These are phyloP conservation scores for Agriopis marginaria DNA, from an alignment of 2,888 invertebrate genomes.

Conservation along the genomic window DNA sequence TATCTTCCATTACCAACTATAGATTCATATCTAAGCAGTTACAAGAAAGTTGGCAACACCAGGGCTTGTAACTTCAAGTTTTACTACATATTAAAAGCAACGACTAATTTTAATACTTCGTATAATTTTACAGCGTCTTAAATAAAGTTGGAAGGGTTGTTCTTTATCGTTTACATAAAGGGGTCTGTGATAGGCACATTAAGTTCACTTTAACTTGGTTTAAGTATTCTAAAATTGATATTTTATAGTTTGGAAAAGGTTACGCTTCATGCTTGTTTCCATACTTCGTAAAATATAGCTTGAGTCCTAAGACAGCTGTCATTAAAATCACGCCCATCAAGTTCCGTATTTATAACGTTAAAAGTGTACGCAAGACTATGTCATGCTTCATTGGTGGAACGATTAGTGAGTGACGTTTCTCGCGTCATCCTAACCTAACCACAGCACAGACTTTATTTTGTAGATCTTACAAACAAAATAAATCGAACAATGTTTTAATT, in stretches of 20 bases:
- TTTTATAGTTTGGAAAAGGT: slow-evolving; percentile 21
- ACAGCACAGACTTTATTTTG: too few relatives aligned
- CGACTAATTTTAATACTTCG: slow-evolving; percentile 57
- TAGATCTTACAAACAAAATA: too few relatives aligned
- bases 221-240: slow-evolving; percentile 36
- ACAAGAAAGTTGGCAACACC: slow-evolving; percentile 39
- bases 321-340: too few relatives aligned
- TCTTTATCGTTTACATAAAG: slow-evolving; percentile 44
- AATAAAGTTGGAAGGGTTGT: slow-evolving; percentile 56
- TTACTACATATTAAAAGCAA: slow-evolving; percentile 59
- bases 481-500: too few relatives aligned
- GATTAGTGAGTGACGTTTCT: too few relatives aligned
- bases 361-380: too few relatives aligned
- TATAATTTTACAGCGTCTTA: slow-evolving; percentile 55
- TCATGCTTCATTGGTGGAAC: too few relatives aligned
- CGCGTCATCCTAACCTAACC: too few relatives aligned
- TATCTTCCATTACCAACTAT: slow-evolving; percentile 28
- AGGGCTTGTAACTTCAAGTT: slow-evolving; percentile 44
- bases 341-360: too few relatives aligned
- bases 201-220: slow-evolving; percentile 35
- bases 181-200: slow-evolving; percentile 36
- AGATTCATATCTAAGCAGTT: slow-evolving; percentile 23
- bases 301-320: neutral
- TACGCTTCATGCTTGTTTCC: neutral
- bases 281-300: neutral